Conservation (phyloP, 2,797 vertebrate species). For the Anabacerthia variegaticeps region DNA sequence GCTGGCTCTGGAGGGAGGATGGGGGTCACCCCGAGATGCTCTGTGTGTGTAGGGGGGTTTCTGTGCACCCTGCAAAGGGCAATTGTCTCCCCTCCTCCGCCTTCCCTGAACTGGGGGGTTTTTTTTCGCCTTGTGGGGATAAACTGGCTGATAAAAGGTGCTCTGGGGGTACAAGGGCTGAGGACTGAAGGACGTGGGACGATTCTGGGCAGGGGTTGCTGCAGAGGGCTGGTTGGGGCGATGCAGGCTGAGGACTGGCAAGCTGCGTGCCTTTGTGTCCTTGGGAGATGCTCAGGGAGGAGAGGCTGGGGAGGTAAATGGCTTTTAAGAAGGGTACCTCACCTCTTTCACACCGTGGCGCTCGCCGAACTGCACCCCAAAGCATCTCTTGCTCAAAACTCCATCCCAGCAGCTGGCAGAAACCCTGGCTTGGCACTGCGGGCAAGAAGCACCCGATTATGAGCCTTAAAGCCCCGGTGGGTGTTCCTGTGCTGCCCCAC, state of each 20-base stretch:
- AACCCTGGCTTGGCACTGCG: background rate
- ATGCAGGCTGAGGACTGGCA: background rate
- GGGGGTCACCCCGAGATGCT: background rate
- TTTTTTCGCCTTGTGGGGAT: too few species aligned
- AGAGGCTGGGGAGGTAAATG: accelerated
- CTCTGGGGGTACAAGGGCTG: background rate
- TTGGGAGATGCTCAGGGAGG: background rate
- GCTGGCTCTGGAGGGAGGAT: background rate
- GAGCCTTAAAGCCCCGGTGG: accelerated
- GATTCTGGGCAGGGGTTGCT: background rate
- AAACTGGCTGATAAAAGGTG: background rate
- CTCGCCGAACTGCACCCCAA: background rate
- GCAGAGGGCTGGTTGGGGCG: background rate
- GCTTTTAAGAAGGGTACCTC: background rate
- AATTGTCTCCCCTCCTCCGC: background rate
- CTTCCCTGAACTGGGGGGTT: too few species aligned
- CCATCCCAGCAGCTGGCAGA: background rate
- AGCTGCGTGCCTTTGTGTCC: accelerated
- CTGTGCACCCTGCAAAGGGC: background rate
- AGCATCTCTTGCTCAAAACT: background rate
- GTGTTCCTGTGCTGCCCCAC: background rate
- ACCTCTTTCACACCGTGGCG: accelerated
- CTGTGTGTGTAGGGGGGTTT: too few species aligned
- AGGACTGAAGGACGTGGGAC: accelerated
- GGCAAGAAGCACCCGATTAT: background rate